Evolutionary conservation across 1,140 invertebrate species (phyloP).

Genomic region (Pteromalus puparum): DNA sequence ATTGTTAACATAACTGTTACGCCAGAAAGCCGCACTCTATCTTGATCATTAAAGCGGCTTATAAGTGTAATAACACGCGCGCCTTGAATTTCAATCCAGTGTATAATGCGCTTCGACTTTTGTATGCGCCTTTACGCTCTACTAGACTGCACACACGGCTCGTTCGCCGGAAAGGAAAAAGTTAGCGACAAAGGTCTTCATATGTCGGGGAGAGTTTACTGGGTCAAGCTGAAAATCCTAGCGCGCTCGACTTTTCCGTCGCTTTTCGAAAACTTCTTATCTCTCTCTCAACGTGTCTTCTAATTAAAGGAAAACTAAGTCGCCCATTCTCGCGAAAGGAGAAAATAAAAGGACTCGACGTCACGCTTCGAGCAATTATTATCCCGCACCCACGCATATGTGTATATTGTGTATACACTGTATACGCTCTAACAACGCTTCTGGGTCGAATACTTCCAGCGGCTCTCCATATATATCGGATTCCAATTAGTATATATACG

Average conservation of each 20-base stretch:
- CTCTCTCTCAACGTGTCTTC: background rate
- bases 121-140: background rate
- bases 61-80: background rate
- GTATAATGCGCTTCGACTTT: background rate
- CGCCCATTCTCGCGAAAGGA: background rate
- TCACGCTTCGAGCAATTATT: background rate
- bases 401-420: too few species aligned
- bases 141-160: background rate
- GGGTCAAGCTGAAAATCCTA: background rate
- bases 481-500: conserved; percentile 31
- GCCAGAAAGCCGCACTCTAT: background rate
- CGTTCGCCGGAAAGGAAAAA: background rate
- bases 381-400: background rate
- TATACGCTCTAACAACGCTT: too few species aligned
- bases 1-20: conserved; percentile 1
- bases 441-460: background rate
- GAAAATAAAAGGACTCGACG: background rate
- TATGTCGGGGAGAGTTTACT: background rate
- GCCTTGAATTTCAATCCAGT: background rate
- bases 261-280: background rate
- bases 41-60: background rate
- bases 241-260: background rate
- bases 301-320: conserved; percentile 27
- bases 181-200: background rate
- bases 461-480: conserved; percentile 6